A percentile compares a stretch with the other conserved stretches of the same genome.
phyloP scores from a whole-genome alignment of 1,140 invertebrate species.

The Atta texana region DNA sequence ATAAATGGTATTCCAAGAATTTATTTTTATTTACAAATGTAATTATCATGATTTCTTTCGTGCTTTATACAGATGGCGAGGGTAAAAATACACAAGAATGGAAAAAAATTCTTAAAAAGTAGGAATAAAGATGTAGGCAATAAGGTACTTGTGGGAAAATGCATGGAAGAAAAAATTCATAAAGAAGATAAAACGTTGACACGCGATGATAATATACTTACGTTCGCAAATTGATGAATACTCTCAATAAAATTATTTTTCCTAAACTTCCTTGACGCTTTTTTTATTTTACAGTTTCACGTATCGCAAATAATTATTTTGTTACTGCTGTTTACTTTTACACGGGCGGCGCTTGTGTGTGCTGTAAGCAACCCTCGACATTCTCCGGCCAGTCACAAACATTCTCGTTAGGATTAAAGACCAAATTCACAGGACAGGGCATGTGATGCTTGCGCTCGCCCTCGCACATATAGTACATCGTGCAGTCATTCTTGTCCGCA shows the following conservation, averaged over 20 bases:
- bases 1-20: constrained; percentile 42
- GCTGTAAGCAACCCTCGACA: constrained; percentile 94
- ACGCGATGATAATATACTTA: constrained; percentile 28
- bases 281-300: constrained; percentile 58
- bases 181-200: constrained; percentile 8
- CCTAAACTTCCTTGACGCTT: constrained; percentile 10
- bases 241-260: constrained; percentile 39
- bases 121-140: neutral
- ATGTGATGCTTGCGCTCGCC: constrained; percentile 98
- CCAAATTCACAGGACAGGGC: constrained; percentile 97
- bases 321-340: constrained; percentile 62
- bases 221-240: constrained; percentile 33
- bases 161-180: constrained; percentile 1
- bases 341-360: constrained; percentile 91
- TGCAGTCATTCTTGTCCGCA: constrained; percentile 95
- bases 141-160: neutral
- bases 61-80: constrained; percentile 70
- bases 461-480: constrained; percentile 98
- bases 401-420: constrained; percentile 97
- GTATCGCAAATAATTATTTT: constrained; percentile 3
- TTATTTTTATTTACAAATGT: constrained; percentile 73
- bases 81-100: neutral
- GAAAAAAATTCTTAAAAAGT: constrained; percentile 5
- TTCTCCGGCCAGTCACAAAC: constrained; percentile 99
- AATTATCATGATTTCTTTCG: constrained; percentile 58